Evolutionary conservation across 1,140 invertebrate genomes (phyloP).

Genomic region (Zaprionus davidi): DNA sequence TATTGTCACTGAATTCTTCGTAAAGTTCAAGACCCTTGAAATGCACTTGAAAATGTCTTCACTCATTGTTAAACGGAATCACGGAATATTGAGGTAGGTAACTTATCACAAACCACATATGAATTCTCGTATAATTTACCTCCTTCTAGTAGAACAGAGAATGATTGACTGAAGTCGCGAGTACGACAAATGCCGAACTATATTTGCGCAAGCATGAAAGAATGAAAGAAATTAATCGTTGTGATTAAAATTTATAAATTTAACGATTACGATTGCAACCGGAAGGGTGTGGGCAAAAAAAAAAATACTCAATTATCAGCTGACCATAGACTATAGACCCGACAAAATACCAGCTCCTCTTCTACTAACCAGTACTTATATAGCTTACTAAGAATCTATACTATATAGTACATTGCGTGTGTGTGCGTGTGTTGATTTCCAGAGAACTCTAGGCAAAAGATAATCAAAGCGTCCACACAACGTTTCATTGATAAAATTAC

Average conservation of each 20-base stretch:
- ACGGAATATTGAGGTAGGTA: conserved; percentile 47
- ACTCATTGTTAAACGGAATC: not conserved
- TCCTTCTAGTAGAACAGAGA: conserved; percentile 5
- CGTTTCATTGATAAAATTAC: conserved; percentile 78
- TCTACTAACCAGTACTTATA: not conserved
- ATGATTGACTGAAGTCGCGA: conserved; percentile 39
- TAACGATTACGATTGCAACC: conserved; percentile 58
- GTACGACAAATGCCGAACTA: conserved; percentile 13
- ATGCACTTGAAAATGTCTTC: not conserved
- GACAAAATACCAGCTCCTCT: not conserved
- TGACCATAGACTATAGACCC: not conserved
- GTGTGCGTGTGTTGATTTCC: conserved; percentile 4
- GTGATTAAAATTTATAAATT: conserved; percentile 59
- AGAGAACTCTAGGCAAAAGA: conserved; percentile 20
- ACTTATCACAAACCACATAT: not conserved
- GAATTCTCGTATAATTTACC: too few relatives aligned
- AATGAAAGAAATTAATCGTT: conserved; percentile 15
- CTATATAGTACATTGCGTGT: not conserved
- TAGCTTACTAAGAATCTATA: conserved; percentile 17
- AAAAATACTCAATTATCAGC: not conserved
- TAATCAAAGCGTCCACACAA: conserved; percentile 43
- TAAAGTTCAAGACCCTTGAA: not conserved
- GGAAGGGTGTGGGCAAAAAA: conserved; percentile 37
- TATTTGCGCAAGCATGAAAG: conserved; percentile 30
- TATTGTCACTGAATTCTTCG: not conserved